A percentile compares a stretch with the other conserved stretches of the same genome.
Evolutionary conservation across 92 coral and sea anemone species (phyloP).

Genomic region (Zoanthus solanderi): DNA sequence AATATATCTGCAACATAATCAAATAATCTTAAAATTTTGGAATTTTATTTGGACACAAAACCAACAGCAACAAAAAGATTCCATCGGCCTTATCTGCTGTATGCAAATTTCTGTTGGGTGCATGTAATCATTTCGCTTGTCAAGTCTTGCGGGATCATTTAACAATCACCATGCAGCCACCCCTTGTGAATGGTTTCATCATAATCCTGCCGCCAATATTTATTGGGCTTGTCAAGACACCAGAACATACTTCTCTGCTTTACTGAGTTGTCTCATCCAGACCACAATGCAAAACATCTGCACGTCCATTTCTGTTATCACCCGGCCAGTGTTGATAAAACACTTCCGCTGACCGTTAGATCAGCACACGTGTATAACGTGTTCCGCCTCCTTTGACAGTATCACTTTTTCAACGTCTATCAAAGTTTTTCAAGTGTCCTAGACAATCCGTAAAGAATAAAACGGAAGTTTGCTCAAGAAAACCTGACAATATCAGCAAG

Average conservation of each 20-base stretch:
- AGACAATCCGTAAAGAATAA: not conserved
- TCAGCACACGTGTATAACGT: not conserved
- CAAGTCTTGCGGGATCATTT: no score
- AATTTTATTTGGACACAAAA: no score
- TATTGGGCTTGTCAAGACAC: not conserved
- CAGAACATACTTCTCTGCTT: not conserved
- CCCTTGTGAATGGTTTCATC: not conserved
- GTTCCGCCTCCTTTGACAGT: not conserved
- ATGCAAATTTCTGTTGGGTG: no score
- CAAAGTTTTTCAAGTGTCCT: not conserved
- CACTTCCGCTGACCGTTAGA: slow-evolving; percentile 22
- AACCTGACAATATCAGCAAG: not conserved
- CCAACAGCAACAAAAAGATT: no score
- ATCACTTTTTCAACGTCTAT: not conserved
- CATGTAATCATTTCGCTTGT: no score
- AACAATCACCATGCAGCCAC: not conserved
- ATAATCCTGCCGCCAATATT: no score
- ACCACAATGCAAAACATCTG: not conserved
- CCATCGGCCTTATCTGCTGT: no score
- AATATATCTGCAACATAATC: no score
- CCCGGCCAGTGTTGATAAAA: not conserved
- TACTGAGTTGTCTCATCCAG: not conserved
- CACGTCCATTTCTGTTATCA: not conserved
- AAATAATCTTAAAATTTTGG: no score
- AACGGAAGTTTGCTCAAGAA: not conserved